Evolutionary conservation across 2,888 invertebrate species (phyloP).

Genomic region (Melinaea menophilus): DNA sequence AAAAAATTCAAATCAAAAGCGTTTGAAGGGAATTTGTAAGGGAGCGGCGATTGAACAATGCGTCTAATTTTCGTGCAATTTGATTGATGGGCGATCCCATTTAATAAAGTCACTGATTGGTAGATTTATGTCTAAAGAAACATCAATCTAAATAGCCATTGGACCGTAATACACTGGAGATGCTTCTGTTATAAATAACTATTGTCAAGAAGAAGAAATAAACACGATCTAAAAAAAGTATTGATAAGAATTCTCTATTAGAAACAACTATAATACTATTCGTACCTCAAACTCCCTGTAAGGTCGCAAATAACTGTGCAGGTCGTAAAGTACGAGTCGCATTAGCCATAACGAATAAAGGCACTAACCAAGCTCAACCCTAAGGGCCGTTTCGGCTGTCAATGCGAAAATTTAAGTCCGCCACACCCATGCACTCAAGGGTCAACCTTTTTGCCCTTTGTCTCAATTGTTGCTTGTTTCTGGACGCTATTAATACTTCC

Average conservation of each 20-base stretch:
- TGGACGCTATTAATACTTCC: slow-evolving; percentile 37
- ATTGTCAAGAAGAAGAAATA: too few species aligned
- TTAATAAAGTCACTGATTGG: slow-evolving; percentile 42
- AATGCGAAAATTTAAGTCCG: slow-evolving; percentile 76
- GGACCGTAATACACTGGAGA: slow-evolving; percentile 30
- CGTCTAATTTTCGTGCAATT: slow-evolving; percentile 61
- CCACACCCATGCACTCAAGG: slow-evolving; percentile 77
- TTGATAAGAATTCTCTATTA: neutral
- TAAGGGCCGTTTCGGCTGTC: slow-evolving; percentile 75
- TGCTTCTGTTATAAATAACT: slow-evolving; percentile 17
- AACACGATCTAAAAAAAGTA: too few species aligned
- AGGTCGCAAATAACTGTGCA: slow-evolving; percentile 70
- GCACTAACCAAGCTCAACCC: slow-evolving; percentile 73
- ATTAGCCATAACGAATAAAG: slow-evolving; percentile 78
- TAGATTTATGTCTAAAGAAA: slow-evolving; percentile 50
- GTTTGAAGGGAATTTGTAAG: slow-evolving; percentile 38
- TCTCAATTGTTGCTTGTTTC: slow-evolving; percentile 62
- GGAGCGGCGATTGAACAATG: slow-evolving; percentile 67
- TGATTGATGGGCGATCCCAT: slow-evolving; percentile 69
- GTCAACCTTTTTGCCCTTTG: slow-evolving; percentile 72
- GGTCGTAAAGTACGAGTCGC: slow-evolving; percentile 73
- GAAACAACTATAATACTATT: slow-evolving; percentile 17
- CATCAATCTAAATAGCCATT: slow-evolving; percentile 47
- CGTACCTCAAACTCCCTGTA: slow-evolving; percentile 38
- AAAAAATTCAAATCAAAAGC: slow-evolving; percentile 40